phyloP scores from a whole-genome alignment of 2,888 invertebrate genomes.

The Eudasyphora cyanicolor region DNA sequence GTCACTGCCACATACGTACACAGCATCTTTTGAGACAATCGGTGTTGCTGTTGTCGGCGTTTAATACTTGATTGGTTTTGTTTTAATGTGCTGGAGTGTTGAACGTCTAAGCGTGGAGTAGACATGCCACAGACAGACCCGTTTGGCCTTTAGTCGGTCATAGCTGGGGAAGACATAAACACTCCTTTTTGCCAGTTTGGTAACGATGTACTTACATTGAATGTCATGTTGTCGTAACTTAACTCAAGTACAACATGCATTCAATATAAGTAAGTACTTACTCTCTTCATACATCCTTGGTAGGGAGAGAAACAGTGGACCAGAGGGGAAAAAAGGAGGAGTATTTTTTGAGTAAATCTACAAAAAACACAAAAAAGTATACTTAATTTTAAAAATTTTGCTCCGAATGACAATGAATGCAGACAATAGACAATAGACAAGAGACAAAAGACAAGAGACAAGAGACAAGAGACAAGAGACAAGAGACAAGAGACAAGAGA shows the following conservation, averaged over 20 bases:
- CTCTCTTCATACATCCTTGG: not conserved
- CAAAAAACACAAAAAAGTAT: too few species aligned
- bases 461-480: too few species aligned
- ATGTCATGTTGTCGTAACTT: not conserved
- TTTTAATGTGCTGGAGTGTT: not conserved
- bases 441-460: too few species aligned
- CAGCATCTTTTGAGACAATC: slow-evolving; percentile 10
- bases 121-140: slow-evolving; percentile 54
- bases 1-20: not conserved
- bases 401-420: too few species aligned
- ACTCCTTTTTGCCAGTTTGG: slow-evolving; percentile 37
- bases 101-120: slow-evolving; percentile 11
- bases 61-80: slow-evolving; percentile 43
- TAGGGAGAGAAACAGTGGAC: not conserved
- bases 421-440: too few species aligned
- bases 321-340: not conserved
- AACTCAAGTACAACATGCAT: slow-evolving; percentile 20
- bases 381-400: too few species aligned
- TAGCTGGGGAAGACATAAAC: slow-evolving; percentile 3
- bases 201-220: slow-evolving; percentile 32
- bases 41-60: slow-evolving; percentile 4
- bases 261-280: slow-evolving; percentile 1
- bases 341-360: too few species aligned
- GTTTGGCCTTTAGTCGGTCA: not conserved
- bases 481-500: too few species aligned